These are phyloP conservation scores for Oegoconia quadripuncta DNA, from an alignment of 2,888 invertebrate genomes.

Conservation along the genomic window DNA sequence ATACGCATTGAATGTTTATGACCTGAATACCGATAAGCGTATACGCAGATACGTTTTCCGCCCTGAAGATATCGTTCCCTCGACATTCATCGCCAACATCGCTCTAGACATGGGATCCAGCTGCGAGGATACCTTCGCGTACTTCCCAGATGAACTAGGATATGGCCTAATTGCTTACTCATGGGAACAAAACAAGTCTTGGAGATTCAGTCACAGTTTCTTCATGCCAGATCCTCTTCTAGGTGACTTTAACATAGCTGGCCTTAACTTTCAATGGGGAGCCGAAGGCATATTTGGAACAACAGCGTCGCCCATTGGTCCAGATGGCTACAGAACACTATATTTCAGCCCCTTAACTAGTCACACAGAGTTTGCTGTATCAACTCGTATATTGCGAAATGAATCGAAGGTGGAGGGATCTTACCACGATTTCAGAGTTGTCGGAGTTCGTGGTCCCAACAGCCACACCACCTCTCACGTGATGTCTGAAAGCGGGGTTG, in stretches of 20 bases:
- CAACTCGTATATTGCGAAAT: conserved; percentile 85
- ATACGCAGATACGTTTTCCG: conserved; percentile 84
- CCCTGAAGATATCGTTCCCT: conserved; percentile 85
- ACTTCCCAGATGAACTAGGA: conserved; percentile 90
- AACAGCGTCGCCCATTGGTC: conserved; percentile 82
- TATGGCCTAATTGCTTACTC: conserved; percentile 90
- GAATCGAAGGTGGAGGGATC: conserved; percentile 82
- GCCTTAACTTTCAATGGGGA: conserved; percentile 91
- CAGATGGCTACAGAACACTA: conserved; percentile 84
- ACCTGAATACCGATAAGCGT: conserved; percentile 84
- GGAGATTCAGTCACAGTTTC: conserved; percentile 88
- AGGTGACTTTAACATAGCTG: conserved; percentile 88
- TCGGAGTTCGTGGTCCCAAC: conserved; percentile 82
- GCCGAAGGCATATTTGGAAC: conserved; percentile 91
- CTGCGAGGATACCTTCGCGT: conserved; percentile 88
- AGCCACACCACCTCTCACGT: conserved; percentile 86
- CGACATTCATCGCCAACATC: conserved; percentile 92
- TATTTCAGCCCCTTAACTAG: conserved; percentile 90
- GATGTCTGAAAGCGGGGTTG: conserved; percentile 86
- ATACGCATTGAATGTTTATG: conserved; percentile 87
- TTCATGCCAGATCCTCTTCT: conserved; percentile 90
- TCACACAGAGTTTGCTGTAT: conserved; percentile 87
- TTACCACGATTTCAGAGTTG: conserved; percentile 84
- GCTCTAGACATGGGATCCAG: conserved; percentile 87
- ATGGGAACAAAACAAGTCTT: conserved; percentile 86